A percentile compares a stretch with the other conserved stretches of the same genome.
These are phyloP conservation scores for Melanotaenia trifasciata DNA, from an alignment of 2,797 vertebrate genomes.

Conservation along the genomic window DNA sequence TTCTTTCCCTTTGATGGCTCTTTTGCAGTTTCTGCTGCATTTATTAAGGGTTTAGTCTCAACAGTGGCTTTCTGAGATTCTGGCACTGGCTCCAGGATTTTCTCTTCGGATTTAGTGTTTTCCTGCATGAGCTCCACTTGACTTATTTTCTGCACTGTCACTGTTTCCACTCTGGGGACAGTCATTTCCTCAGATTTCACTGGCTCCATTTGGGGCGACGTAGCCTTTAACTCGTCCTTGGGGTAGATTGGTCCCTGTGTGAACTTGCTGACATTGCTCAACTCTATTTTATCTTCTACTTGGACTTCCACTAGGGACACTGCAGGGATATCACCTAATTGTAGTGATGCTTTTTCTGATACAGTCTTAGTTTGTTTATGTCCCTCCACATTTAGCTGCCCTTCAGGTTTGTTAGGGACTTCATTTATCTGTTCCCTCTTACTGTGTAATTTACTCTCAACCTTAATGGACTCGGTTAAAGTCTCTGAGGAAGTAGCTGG, in stretches of 20 bases:
- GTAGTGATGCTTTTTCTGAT: slow-evolving; percentile 19
- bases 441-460: slow-evolving; percentile 22
- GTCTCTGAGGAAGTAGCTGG: slow-evolving; percentile 27
- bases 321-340: slow-evolving; percentile 17
- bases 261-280: slow-evolving; percentile 29
- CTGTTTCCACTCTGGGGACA: slow-evolving; percentile 61
- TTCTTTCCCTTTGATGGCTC: slow-evolving; percentile 69
- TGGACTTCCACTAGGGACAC: slow-evolving; percentile 49
- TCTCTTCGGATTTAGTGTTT: slow-evolving; percentile 41
- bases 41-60: slow-evolving; percentile 45
- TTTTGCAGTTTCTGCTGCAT: slow-evolving; percentile 43
- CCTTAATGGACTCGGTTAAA: slow-evolving; percentile 6
- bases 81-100: slow-evolving; percentile 24
- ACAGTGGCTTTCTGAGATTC: slow-evolving; percentile 41
- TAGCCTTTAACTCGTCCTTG: slow-evolving; percentile 16
- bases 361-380: slow-evolving; percentile 31
- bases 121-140: slow-evolving; percentile 40
- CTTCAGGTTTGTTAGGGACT: slow-evolving; percentile 20
- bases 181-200: slow-evolving; percentile 47
- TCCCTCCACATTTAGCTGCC: slow-evolving; percentile 9
- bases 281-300: slow-evolving; percentile 45
- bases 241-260: slow-evolving; percentile 39
- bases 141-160: slow-evolving; percentile 54
- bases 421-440: slow-evolving; percentile 23
- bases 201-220: slow-evolving; percentile 31